Base-by-base conservation (phyloP, 2,797 vertebrate species). In the Clarias fuscus region DNA sequence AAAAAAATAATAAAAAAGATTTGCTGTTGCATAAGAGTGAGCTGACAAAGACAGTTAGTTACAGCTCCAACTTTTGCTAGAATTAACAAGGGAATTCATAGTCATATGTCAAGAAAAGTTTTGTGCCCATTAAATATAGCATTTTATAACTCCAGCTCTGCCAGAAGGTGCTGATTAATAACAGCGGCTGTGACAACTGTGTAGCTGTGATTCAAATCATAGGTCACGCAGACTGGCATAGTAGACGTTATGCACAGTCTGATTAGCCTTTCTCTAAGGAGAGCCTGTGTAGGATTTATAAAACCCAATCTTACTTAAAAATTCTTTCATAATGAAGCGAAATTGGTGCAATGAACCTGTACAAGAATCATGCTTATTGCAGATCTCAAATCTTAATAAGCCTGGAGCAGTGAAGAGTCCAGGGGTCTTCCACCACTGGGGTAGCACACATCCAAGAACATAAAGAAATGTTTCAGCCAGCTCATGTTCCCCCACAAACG, bases 351-450 rank as follows among this genome's bases (percentile, higher is more conserved):
- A 30, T 13, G 48, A 53, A 53, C 48, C 48, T 53, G 48, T 53
- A 33, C 2, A n/a, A 48, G 33, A 84, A 15, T 27, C n/a, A 30
- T 77, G 76, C 67, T 58, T 73, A 22, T 43, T 81, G 72, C 27
- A 37, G 33, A 61, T 73, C 56, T 84, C 73, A 37, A n/a, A n/a
- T 76, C 67, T 7, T 18, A 17, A 73, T 48, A 37, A 30, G 61
- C 24, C 77, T 67, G 30, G 83, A 68, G 30, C 67, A 30, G 67
- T 40, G 48, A 73, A 13, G 27, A 59, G 48, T 40, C 4, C 59
- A 14, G 77, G 77, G 48, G 53, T 80, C 82, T 76, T 81, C 64
- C 77, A 85, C 20, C 59, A 82, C 68, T n/a, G 7, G 59, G 62
- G 48, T 76, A 7, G 62, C 82, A 37, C 78, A 82, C n/a, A 64